Percentiles rank a stretch among this genome's conserved stretches.
phyloP scores from a whole-genome alignment of 1,140 invertebrate species.

The Ceratoteleas bidentatus region DNA sequence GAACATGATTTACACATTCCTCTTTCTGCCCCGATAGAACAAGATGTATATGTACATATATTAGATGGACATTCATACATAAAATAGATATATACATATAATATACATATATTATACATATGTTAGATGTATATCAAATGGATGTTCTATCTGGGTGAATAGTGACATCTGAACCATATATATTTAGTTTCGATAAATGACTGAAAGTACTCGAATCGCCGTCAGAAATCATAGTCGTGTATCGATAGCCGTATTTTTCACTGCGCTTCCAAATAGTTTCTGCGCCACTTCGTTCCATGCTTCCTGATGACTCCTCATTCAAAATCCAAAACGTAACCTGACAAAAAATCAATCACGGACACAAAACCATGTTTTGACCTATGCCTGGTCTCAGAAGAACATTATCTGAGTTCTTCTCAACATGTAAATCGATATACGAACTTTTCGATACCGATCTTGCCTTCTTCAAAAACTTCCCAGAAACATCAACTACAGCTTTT shows the following conservation, averaged over 20 bases:
- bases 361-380: slow-evolving; percentile 4
- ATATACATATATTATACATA: too few species aligned
- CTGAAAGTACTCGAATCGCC: slow-evolving; percentile 1
- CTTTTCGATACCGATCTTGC: background rate
- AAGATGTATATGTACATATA: too few species aligned
- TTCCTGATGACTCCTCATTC: background rate
- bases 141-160: too few species aligned
- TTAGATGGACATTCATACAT: too few species aligned
- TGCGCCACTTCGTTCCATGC: slow-evolving; percentile 1
- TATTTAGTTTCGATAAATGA: slow-evolving; percentile 1
- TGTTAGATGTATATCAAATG: too few species aligned
- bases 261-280: slow-evolving; percentile 2
- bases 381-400: too few species aligned
- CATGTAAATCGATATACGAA: slow-evolving; percentile 3
- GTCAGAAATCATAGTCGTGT: slow-evolving; percentile 3
- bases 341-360: background rate
- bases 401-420: background rate
- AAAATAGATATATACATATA: too few species aligned
- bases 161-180: slow-evolving; percentile 3
- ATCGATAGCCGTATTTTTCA: slow-evolving; percentile 1
- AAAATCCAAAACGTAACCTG: slow-evolving; percentile 5
- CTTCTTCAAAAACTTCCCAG: background rate
- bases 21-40: too few species aligned
- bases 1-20: background rate
- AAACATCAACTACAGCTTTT: background rate